These are phyloP conservation scores for Champsocephalus esox DNA, from an alignment of 2,797 vertebrate species.

Conservation along the genomic window DNA sequence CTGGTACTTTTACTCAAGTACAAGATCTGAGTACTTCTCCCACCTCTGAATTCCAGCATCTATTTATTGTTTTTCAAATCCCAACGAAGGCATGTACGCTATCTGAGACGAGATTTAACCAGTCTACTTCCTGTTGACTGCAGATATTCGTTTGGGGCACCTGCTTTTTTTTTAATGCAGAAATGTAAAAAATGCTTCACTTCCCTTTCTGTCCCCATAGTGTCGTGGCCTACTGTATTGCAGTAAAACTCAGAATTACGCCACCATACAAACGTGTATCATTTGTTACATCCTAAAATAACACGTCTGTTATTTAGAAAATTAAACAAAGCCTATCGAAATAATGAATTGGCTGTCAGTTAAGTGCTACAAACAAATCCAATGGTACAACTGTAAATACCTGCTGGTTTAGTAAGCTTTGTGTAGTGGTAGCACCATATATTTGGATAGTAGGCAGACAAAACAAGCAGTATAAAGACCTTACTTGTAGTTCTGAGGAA, in stretches of 20 bases:
- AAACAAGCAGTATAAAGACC: not conserved
- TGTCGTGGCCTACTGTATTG: not conserved
- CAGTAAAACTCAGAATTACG: not conserved
- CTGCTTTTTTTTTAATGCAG: constrained; percentile 45
- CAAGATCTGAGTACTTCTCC: too few relatives aligned
- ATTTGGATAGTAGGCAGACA: accelerated
- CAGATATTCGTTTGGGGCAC: constrained; percentile 37
- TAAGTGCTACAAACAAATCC: not conserved
- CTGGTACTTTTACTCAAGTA: too few relatives aligned
- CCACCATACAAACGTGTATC: not conserved
- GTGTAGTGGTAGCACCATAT: not conserved
- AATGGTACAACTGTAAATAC: not conserved
- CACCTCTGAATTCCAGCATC: too few relatives aligned
- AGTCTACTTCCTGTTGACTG: constrained; percentile 27
- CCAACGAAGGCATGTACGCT: not conserved
- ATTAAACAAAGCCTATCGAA: not conserved
- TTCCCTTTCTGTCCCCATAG: constrained; percentile 11
- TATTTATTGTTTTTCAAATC: too few relatives aligned
- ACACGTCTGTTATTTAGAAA: not conserved
- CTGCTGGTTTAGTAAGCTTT: not conserved
- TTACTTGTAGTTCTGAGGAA: not conserved
- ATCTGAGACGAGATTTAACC: not conserved
- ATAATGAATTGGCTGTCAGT: not conserved
- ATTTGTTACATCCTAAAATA: not conserved
- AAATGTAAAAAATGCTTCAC: constrained; percentile 20